Percentiles rank a stretch among this genome's conserved stretches.
Evolutionary conservation across 2,888 invertebrate genomes (phyloP).

Genomic region (Coenonympha arcania): DNA sequence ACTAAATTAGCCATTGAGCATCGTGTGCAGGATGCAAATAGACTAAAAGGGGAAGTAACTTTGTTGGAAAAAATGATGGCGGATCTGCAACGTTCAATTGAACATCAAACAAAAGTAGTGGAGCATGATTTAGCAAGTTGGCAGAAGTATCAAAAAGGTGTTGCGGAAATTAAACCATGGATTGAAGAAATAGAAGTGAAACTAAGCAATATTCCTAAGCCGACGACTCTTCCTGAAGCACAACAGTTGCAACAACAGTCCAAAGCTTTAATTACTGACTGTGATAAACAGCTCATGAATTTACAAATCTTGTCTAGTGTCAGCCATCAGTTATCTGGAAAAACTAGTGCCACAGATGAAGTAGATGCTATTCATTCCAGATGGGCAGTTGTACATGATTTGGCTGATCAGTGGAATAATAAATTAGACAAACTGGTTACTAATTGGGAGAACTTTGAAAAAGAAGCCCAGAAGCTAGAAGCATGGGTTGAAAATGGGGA

Average conservation of each 20-base stretch:
- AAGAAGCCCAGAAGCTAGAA: slow-evolving; percentile 82
- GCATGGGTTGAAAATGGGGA: slow-evolving; percentile 83
- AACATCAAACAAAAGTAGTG: slow-evolving; percentile 82
- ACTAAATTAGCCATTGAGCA: slow-evolving; percentile 79
- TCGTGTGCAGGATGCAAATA: slow-evolving; percentile 80
- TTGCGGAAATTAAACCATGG: slow-evolving; percentile 89
- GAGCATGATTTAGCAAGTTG: slow-evolving; percentile 86
- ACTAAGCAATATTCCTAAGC: slow-evolving; percentile 82
- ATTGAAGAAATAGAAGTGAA: slow-evolving; percentile 90
- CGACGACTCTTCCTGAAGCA: slow-evolving; percentile 86
- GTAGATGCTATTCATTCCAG: slow-evolving; percentile 87
- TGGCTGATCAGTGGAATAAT: slow-evolving; percentile 83
- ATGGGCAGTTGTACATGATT: slow-evolving; percentile 88
- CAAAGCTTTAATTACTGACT: slow-evolving; percentile 82
- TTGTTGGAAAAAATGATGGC: slow-evolving; percentile 83
- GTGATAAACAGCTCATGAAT: slow-evolving; percentile 82
- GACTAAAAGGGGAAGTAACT: slow-evolving; percentile 82
- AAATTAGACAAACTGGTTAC: slow-evolving; percentile 84
- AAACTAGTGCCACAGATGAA: slow-evolving; percentile 86
- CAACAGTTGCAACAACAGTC: slow-evolving; percentile 81
- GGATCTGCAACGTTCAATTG: slow-evolving; percentile 82
- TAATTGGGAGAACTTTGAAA: slow-evolving; percentile 88
- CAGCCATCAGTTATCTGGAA: slow-evolving; percentile 82
- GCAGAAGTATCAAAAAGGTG: slow-evolving; percentile 86
- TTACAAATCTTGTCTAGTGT: slow-evolving; percentile 82